These are phyloP conservation scores for Orius insidiosus DNA, from an alignment of 1,140 invertebrate genomes.

Conservation along the genomic window DNA sequence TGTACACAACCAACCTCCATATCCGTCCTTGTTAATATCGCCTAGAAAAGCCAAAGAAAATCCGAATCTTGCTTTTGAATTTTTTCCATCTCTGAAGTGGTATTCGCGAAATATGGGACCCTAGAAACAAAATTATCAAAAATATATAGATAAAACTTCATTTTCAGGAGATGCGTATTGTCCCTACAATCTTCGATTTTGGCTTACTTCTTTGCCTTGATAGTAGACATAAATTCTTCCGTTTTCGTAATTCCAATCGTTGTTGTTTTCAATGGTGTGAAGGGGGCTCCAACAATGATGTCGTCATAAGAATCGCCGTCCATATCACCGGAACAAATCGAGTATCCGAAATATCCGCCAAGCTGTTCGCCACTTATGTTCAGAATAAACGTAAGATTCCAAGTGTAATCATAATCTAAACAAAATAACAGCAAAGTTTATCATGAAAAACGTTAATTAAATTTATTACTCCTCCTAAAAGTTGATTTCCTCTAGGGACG, in stretches of 20 bases:
- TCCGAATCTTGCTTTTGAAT: constrained; percentile 75
- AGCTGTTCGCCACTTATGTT: constrained; percentile 85
- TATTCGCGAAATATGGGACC: constrained; percentile 38
- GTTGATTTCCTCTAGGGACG: constrained; percentile 67
- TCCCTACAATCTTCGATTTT: no score
- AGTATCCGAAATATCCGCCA: constrained; percentile 90
- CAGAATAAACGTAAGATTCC: constrained; percentile 58
- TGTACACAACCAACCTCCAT: constrained; percentile 42
- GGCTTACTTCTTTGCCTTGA: constrained; percentile 42
- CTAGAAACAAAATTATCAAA: no score
- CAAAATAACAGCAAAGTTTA: neutral
- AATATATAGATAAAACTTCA: no score
- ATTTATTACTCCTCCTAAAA: constrained; percentile 59
- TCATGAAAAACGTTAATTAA: no score
- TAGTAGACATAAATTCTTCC: constrained; percentile 80
- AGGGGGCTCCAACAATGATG: constrained; percentile 89
- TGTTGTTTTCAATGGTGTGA: constrained; percentile 62
- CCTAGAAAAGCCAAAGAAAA: constrained; percentile 65
- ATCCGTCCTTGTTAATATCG: constrained; percentile 90
- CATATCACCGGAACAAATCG: constrained; percentile 70
- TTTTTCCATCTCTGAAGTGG: constrained; percentile 54
- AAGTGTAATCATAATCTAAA: constrained; percentile 68
- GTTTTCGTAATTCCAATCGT: constrained; percentile 75
- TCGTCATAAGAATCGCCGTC: constrained; percentile 88
- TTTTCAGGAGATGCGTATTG: no score